A percentile compares a stretch with the other conserved stretches of the same genome.
Evolutionary conservation across 2,888 invertebrate genomes (phyloP).

Genomic region (Plebejus melissa): DNA sequence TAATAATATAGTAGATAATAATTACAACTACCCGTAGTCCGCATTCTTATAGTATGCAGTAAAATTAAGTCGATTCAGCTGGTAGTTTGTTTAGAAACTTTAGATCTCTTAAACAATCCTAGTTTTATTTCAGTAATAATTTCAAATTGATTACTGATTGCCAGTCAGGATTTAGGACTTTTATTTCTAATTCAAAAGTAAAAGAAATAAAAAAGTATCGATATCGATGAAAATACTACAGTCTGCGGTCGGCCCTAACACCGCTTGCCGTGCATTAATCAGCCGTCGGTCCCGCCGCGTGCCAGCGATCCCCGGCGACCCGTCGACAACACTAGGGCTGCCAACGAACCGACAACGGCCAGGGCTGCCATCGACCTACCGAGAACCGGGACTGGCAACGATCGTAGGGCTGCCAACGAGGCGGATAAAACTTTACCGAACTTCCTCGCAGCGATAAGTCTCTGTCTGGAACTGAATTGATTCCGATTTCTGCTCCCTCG

Average conservation of each 20-base stretch:
- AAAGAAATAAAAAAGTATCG: slow-evolving; percentile 27
- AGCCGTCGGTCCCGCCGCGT: slow-evolving; percentile 44
- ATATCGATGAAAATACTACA: slow-evolving; percentile 30
- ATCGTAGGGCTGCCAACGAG: slow-evolving; percentile 31
- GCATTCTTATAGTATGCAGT: too few relatives aligned
- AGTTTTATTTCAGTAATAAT: too few relatives aligned
- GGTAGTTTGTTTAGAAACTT: too few relatives aligned
- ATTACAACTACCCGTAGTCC: too few relatives aligned
- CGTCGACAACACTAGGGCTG: slow-evolving; percentile 29
- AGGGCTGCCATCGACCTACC: slow-evolving; percentile 31
- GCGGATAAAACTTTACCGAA: slow-evolving; percentile 22
- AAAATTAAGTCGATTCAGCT: too few relatives aligned
- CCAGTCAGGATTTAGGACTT: background rate
- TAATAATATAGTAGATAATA: too few relatives aligned
- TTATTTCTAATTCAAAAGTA: background rate
- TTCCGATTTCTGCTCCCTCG: background rate
- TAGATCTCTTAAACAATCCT: too few relatives aligned
- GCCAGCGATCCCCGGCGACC: slow-evolving; percentile 38
- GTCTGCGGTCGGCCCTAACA: slow-evolving; percentile 32
- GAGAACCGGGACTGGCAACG: slow-evolving; percentile 12
- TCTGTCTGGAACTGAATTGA: slow-evolving; percentile 15
- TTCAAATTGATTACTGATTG: too few relatives aligned
- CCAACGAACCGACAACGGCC: slow-evolving; percentile 32
- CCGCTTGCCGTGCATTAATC: slow-evolving; percentile 44
- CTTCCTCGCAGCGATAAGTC: slow-evolving; percentile 20